These are phyloP conservation scores for Eilema depressum DNA, from an alignment of 2,888 invertebrate species.

Conservation along the genomic window DNA sequence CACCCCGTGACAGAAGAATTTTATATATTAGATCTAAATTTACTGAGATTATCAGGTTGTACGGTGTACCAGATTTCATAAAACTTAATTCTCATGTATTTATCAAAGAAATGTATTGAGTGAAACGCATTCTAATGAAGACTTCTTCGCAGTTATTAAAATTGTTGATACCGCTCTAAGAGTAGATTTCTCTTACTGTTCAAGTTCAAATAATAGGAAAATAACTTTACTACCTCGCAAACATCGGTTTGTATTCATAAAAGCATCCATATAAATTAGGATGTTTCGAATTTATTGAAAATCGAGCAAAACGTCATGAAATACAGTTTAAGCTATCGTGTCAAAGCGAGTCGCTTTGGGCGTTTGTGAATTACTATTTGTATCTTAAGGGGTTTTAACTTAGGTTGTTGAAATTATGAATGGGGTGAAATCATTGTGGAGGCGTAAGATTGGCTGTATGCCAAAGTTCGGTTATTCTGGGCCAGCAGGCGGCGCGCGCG, in stretches of 20 bases:
- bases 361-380: background rate
- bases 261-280: slow-evolving; percentile 10
- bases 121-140: no score
- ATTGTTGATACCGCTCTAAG: background rate
- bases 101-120: no score
- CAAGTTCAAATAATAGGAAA: background rate
- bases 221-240: background rate
- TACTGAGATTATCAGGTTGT: no score
- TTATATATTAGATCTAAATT: no score
- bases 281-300: slow-evolving; percentile 12
- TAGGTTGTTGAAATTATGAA: slow-evolving; percentile 65
- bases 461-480: slow-evolving; percentile 78
- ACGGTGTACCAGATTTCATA: background rate
- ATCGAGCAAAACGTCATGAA: slow-evolving; percentile 15
- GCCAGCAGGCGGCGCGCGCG: slow-evolving; percentile 78
- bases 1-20: no score
- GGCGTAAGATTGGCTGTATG: slow-evolving; percentile 72
- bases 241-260: no score
- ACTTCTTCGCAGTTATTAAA: background rate
- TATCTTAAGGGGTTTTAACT: slow-evolving; percentile 19
- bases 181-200: background rate
- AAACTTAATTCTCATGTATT: background rate
- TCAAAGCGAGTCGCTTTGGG: background rate
- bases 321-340: background rate
- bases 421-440: slow-evolving; percentile 69